Percentiles rank a stretch among this genome's conserved stretches.
These are phyloP conservation scores for Pseudobourletiella spinata DNA, from an alignment of 1,140 invertebrate species.

Conservation along the genomic window DNA sequence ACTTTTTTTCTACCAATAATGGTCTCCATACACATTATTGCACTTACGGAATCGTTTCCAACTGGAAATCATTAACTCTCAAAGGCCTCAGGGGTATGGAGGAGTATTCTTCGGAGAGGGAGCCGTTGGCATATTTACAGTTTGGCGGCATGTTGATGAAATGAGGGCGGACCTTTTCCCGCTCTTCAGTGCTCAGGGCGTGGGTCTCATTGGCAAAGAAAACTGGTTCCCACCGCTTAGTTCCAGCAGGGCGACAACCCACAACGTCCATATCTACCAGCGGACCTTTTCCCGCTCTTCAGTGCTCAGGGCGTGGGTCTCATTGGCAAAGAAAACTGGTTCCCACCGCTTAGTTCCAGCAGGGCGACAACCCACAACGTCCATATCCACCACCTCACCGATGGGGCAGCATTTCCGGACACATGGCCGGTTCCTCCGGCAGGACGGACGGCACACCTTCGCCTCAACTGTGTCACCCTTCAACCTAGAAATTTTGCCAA, in stretches of 20 bases:
- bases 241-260: conserved; percentile 12
- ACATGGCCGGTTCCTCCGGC: conserved; percentile 16
- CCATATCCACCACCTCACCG: conserved; percentile 25
- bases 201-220: background rate
- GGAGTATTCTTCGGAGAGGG: conserved; percentile 1
- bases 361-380: conserved; percentile 9
- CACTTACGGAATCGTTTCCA: conserved; percentile 3
- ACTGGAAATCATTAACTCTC: conserved; percentile 1
- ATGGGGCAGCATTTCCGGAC: conserved; percentile 29
- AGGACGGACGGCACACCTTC: conserved; percentile 20
- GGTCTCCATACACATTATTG: too few relatives aligned
- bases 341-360: conserved; percentile 18
- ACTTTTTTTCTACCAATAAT: too few relatives aligned
- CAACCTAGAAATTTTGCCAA: conserved; percentile 8
- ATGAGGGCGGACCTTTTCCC: conserved; percentile 1
- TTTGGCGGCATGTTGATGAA: background rate
- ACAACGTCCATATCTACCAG: conserved; percentile 21
- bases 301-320: background rate
- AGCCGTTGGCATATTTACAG: conserved; percentile 1
- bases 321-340: conserved; percentile 5
- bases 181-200: background rate
- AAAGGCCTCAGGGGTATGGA: background rate
- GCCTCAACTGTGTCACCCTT: conserved; percentile 4
- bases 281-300: background rate
- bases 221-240: conserved; percentile 21